Base-by-base conservation (phyloP, 2,113 vertebrate genomes). In the Aix galericulata region DNA sequence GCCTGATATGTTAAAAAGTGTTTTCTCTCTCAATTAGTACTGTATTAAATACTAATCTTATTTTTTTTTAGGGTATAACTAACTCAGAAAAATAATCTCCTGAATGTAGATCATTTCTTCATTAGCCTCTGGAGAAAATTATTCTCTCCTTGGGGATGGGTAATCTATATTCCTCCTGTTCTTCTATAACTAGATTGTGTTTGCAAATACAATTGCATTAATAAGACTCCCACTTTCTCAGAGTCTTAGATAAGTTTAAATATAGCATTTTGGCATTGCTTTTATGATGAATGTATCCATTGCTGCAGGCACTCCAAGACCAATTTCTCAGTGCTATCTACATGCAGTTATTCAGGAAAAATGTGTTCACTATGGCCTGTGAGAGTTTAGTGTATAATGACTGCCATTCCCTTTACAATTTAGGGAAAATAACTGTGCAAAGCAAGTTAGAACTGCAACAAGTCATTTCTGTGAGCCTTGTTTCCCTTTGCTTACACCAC, bases 201-300 rank as follows among this genome's bases (percentile, higher is more conserved):
- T 92, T 95, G 88, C 93, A 92, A 94, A 96, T 94, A 94, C 76
- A 94, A 79, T 91, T 91, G 62, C 85, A 95, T 95, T 95, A 96
- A 91, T 92, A 96, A 85, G 63, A 88, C 73, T 89, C 69, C 59
- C 71, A 82, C 46, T 87, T 97, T 76, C 85, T 83, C 83, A n/a
- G 44, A 79, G 67, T 87, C 91, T 93, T 46, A 93, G 71, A 73
- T 79, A 86, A 94, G 62, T 92, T 93, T 91, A 94, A 94, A 91
- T 94, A 75, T 38, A 96, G 53, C 48, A 48, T 94, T 96, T 96
- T 90, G 69, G 73, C 44, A 78, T 40, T 22, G 34, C 15, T 78
- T 11, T 91, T 58, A 36, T 94, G 83, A 93, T 87, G 67, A 89
- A 91, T 93, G 40, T 36, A n/a, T 91, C 76, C 79, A 26, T 59